Percentiles rank a stretch among this genome's conserved stretches.
Evolutionary conservation across 2,888 invertebrate genomes (phyloP).

Genomic region (Callinectes sapidus): DNA sequence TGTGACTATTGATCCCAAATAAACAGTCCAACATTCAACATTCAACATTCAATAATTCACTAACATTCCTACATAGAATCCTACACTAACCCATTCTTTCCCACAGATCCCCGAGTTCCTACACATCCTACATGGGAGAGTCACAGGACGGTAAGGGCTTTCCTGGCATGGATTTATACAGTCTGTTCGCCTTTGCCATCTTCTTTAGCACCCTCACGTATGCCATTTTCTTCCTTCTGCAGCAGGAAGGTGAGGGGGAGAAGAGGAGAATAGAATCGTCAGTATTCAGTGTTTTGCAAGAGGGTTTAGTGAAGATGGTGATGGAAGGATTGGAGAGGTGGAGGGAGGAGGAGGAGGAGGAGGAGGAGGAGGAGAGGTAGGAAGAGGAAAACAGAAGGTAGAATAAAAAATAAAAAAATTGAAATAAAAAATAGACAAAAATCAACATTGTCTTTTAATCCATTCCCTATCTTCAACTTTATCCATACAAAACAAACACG

Average conservation of each 20-base stretch:
- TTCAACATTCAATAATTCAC: too few species aligned
- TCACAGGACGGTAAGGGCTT: not conserved
- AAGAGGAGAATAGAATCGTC: not conserved
- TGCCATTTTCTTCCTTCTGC: not conserved
- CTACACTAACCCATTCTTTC: not conserved
- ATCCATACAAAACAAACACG: too few species aligned
- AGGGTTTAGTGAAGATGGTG: not conserved
- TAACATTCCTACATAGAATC: too few species aligned
- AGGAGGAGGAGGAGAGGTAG: not conserved
- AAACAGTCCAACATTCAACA: too few species aligned
- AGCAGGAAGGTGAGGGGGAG: not conserved
- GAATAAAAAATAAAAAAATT: conserved; percentile 10
- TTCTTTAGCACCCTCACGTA: not conserved
- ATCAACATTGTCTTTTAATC: too few species aligned
- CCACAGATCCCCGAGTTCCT: not conserved
- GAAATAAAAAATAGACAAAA: too few species aligned
- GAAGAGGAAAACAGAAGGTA: too few species aligned
- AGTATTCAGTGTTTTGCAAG: not conserved
- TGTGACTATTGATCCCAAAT: too few species aligned
- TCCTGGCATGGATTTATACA: not conserved
- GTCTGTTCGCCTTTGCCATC: not conserved
- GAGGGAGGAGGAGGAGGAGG: not conserved
- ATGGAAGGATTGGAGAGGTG: conserved; percentile 29
- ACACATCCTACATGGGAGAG: not conserved
- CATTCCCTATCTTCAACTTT: too few species aligned